Evolutionary conservation across 2,797 vertebrate genomes (phyloP), one percentile per base, ranked within the genome.

Genomic region (Anas bernieri): DNA sequence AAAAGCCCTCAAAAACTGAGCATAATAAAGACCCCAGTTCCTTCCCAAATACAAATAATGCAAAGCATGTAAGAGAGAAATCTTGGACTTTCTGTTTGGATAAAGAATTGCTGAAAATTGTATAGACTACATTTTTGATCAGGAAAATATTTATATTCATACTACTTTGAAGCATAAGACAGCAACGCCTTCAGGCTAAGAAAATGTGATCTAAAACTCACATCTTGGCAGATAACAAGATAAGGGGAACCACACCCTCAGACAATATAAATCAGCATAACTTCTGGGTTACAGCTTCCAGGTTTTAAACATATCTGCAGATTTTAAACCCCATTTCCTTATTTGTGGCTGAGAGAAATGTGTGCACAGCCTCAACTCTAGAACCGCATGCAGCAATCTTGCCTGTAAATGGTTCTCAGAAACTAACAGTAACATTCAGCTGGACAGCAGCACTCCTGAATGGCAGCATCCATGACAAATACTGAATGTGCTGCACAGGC

Each of bases 1-100:
- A 80, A 74, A 64, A 70, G 18, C n/a, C 35, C 48, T 83, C 86
- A 72, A 68, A 93, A 96, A 78, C 58, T 4, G 13, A 85, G 55
- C n/a, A 20, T 30, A 45, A 20, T 30, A 45, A 70, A 90, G 52
- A 46, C n/a, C 74, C 64, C 43, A 92, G 75, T 75, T 76, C 59
- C 67, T 81, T 88, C 59, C 50, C 43, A 64, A 68, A 64, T 33
- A 39, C 31, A 45, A 91, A 31, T 28, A 46, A 14, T 22, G 8
- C 50, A 64, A 25, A 58, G 33, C 23, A 46, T 0, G 0, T 7
- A 26, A 48, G 28, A 80, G 25, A 80, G 16, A 87, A 70, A 83
- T 43, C 48, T 56, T n/a, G 22, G 72, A 48, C 45, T n/a, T 33
- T 63, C 25, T 59, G 78, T 79, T 45, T 26, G 45, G 77, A 83